Evolutionary conservation across 2,113 vertebrate species (phyloP).

Genomic region (Nasalis larvatus): DNA sequence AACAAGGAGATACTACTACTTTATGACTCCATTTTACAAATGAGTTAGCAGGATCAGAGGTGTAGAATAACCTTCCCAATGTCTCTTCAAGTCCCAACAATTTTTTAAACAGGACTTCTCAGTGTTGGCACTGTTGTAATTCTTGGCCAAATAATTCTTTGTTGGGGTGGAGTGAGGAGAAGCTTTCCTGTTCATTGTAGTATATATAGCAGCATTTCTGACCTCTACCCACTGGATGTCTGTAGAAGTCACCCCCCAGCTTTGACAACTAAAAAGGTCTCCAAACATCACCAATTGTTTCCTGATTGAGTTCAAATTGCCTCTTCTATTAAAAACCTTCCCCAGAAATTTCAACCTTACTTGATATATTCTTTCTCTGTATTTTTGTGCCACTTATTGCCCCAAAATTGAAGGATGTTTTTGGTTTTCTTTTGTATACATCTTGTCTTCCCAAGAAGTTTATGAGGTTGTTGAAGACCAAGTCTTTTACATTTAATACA

Average conservation of each 20-base stretch:
- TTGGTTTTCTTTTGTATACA: background rate
- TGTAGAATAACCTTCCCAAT: background rate
- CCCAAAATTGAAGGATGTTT: background rate
- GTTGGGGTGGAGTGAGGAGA: background rate
- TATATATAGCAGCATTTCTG: background rate
- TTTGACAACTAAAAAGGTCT: background rate
- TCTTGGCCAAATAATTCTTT: background rate
- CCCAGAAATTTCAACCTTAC: background rate
- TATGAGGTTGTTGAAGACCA: background rate
- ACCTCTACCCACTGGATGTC: background rate
- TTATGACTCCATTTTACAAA: background rate
- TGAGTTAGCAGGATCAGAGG: background rate
- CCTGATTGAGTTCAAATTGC: background rate
- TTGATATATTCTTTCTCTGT: background rate
- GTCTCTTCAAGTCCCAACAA: background rate
- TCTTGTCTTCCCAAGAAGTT: background rate
- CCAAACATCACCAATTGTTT: background rate
- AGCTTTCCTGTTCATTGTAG: background rate
- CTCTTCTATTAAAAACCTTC: background rate
- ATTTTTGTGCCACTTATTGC: background rate
- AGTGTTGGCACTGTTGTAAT: background rate
- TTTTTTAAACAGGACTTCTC: background rate
- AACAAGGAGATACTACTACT: background rate
- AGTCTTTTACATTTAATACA: background rate
- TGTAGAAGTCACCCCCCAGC: background rate